phyloP scores from a whole-genome alignment of 2,888 invertebrate genomes.

The Dryomyza anilis region DNA sequence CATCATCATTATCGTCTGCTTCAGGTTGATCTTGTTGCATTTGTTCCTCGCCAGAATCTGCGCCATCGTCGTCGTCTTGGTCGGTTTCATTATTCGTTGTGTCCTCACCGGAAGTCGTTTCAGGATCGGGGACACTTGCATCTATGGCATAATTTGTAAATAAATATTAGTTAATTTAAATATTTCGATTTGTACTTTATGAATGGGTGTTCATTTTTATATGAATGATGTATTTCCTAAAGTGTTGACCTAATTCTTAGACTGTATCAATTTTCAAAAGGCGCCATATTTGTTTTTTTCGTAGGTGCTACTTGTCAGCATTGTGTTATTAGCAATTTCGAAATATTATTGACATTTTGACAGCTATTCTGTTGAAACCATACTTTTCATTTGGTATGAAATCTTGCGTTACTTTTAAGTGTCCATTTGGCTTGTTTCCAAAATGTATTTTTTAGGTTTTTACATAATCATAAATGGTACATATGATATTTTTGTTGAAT shows the following conservation, averaged over 20 bases:
- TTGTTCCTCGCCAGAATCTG: constrained; percentile 46
- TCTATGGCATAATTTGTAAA: too few species aligned
- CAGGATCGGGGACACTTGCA: constrained; percentile 42
- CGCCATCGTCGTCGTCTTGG: constrained; percentile 46
- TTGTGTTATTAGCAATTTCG: constrained; percentile 24
- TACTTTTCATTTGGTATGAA: constrained; percentile 6
- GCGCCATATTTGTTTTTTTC: neutral
- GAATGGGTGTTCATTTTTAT: too few species aligned
- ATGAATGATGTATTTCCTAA: too few species aligned
- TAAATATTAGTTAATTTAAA: too few species aligned
- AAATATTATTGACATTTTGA: constrained; percentile 19
- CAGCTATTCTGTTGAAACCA: constrained; percentile 17
- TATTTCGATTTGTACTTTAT: too few species aligned
- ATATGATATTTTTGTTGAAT: too few species aligned
- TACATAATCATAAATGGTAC: too few species aligned
- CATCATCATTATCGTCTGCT: constrained; percentile 43
- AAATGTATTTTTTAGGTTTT: too few species aligned
- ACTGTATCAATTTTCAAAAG: too few species aligned
- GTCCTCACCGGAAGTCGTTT: constrained; percentile 50
- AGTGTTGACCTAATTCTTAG: too few species aligned
- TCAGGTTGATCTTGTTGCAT: constrained; percentile 55
- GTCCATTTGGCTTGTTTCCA: constrained; percentile 29
- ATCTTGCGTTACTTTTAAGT: constrained; percentile 23
- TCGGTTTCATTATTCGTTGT: constrained; percentile 61
- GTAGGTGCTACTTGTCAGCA: neutral